Base-by-base conservation (phyloP, 2,113 vertebrate genomes). In the Elaphurus davidianus region DNA sequence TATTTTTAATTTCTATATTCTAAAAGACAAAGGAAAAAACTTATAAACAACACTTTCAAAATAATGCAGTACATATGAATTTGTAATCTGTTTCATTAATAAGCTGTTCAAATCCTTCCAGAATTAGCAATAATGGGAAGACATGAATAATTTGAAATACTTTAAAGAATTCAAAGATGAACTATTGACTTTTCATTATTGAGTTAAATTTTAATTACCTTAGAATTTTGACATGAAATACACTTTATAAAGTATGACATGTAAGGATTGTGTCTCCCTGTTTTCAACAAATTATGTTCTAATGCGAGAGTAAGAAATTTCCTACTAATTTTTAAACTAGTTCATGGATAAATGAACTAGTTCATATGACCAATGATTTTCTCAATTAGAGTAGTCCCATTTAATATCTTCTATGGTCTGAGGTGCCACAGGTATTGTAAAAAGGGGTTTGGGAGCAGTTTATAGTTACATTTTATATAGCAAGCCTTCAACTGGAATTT, bases 181-280 rank as follows among this genome's bases (percentile, higher is more conserved):
- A 67, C 83, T 78, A 50, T 1, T 84, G 16, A 52, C 12, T 82
- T 54, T 33, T 91, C 27, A 71, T 30, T 50, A 25, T 25, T 79
- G 50, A 87, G 36, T 78, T 90, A 79, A 76, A 64, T 36, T 94
- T 94, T 91, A 83, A 78, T 57, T 91, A 36, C 74, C 14, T 93
- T 91, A 94, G 30, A 90, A 85, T 76, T 97, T 67, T 93, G 16
- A 82, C 85, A 90, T 27, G 60, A 62, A 91, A 90, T n/a, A 54
- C 4, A 23, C 25, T 93, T 78, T 3, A 55, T 78, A 86, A 96
- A 74, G 10, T 33, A 64, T 88, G 21, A 57, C 7, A 90, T 15
- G 9, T 55, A 12, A 79, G 2, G 8, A 54, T 52, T 52, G 59
- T 52, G 1, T 79, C 47, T n/a, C 1, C 36, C 8, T 52, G 9